phyloP scores from a whole-genome alignment of 2,113 vertebrate species.

The Anolis sagrei region DNA sequence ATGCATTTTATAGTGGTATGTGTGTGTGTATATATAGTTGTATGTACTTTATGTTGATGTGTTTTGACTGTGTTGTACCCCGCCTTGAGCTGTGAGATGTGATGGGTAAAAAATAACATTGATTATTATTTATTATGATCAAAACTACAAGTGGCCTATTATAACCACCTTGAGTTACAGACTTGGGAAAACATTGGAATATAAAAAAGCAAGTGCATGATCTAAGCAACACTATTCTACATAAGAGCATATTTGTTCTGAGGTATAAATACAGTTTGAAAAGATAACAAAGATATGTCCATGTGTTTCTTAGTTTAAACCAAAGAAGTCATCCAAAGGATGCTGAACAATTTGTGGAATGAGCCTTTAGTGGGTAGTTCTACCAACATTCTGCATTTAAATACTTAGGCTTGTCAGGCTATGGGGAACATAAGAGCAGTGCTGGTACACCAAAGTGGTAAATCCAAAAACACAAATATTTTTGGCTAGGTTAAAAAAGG shows the following conservation, averaged over 20 bases:
- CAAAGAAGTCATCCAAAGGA: not conserved
- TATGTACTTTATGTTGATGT: too few relatives aligned
- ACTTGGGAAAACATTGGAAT: too few relatives aligned
- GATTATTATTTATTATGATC: too few relatives aligned
- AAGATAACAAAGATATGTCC: not conserved
- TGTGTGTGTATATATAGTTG: too few relatives aligned
- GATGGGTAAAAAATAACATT: too few relatives aligned
- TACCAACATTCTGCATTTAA: not conserved
- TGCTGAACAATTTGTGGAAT: not conserved
- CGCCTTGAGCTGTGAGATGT: too few relatives aligned
- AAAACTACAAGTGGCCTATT: not conserved
- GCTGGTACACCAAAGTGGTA: not conserved
- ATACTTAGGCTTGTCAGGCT: not conserved
- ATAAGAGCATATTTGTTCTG: not conserved
- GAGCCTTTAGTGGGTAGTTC: not conserved
- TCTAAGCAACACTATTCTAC: not conserved
- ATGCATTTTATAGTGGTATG: too few relatives aligned
- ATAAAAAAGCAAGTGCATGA: not conserved
- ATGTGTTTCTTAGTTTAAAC: not conserved
- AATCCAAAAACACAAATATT: not conserved
- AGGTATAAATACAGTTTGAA: not conserved
- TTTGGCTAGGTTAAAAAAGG: not conserved
- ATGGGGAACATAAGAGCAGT: not conserved
- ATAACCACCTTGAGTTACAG: too few relatives aligned
- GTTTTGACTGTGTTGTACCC: too few relatives aligned